Conservation (phyloP, 2,888 invertebrate genomes). For the Hirtodrosophila duncani region DNA sequence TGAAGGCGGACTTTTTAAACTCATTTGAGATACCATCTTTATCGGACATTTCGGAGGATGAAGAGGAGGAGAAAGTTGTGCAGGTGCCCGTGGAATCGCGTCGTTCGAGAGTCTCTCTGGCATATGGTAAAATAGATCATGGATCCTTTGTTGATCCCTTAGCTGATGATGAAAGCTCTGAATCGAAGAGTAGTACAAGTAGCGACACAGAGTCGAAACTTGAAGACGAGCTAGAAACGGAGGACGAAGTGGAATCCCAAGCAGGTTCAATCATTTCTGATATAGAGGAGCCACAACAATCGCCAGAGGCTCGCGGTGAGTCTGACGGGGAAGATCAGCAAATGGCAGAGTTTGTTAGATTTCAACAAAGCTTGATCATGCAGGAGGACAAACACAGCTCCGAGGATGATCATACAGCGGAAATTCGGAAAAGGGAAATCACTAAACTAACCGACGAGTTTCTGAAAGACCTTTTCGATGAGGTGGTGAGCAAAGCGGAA, state of each 20-base stretch:
- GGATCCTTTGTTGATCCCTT: constrained; percentile 43
- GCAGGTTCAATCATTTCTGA: background rate
- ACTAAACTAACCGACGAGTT: constrained; percentile 30
- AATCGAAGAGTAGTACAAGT: background rate
- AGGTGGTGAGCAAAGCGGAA: constrained; percentile 42
- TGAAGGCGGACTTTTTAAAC: constrained; percentile 42
- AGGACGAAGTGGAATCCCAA: background rate
- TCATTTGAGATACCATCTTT: constrained; percentile 39
- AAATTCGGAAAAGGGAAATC: constrained; percentile 1
- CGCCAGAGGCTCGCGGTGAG: too few relatives aligned
- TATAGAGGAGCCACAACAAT: background rate
- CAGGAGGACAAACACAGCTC: accelerated
- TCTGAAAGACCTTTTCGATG: constrained; percentile 29
- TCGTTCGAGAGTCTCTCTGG: background rate
- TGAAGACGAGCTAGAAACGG: background rate
- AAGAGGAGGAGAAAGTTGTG: constrained; percentile 1
- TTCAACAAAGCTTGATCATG: background rate
- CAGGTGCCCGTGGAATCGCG: background rate
- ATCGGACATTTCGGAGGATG: constrained; percentile 41
- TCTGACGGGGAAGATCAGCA: background rate
- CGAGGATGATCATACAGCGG: background rate
- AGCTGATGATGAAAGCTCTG: constrained; percentile 5
- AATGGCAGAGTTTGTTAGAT: constrained; percentile 7
- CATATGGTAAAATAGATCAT: background rate
- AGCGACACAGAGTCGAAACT: background rate